These are phyloP conservation scores for Notamacropus eugenii DNA, from an alignment of 2,797 vertebrate species.

Conservation along the genomic window DNA sequence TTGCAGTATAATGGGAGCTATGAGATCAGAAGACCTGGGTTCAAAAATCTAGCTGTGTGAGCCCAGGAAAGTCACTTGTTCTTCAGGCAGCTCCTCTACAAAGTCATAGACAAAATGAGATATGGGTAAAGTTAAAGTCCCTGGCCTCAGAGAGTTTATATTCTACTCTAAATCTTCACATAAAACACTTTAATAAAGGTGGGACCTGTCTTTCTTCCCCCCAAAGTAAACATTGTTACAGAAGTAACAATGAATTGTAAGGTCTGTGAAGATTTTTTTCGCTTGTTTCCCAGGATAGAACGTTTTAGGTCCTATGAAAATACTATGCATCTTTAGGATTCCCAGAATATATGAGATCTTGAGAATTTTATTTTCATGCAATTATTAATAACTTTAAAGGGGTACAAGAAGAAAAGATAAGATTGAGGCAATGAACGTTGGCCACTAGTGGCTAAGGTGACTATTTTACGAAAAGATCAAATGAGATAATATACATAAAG, in stretches of 20 bases:
- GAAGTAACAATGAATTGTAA: background rate
- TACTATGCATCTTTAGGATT: background rate
- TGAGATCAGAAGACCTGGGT: background rate
- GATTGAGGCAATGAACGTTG: background rate
- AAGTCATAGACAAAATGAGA: background rate
- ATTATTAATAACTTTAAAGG: background rate
- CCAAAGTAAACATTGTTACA: background rate
- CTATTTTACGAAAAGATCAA: background rate
- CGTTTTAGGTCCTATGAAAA: background rate
- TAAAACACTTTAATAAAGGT: background rate
- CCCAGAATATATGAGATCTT: background rate
- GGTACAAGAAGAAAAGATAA: background rate
- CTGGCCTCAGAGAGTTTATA: background rate
- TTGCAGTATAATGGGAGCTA: background rate
- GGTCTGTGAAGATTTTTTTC: background rate
- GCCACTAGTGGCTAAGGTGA: background rate
- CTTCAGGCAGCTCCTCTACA: background rate
- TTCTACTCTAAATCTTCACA: background rate
- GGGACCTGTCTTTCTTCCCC: background rate
- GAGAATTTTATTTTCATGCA: background rate
- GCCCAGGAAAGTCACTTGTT: background rate
- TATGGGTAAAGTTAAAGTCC: background rate
- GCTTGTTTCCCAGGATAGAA: background rate
- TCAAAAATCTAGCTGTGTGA: background rate
- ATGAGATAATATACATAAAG: background rate